Base-by-base conservation (phyloP, 2,113 vertebrate genomes). In the zebrafish (Danio rerio) region DNA sequence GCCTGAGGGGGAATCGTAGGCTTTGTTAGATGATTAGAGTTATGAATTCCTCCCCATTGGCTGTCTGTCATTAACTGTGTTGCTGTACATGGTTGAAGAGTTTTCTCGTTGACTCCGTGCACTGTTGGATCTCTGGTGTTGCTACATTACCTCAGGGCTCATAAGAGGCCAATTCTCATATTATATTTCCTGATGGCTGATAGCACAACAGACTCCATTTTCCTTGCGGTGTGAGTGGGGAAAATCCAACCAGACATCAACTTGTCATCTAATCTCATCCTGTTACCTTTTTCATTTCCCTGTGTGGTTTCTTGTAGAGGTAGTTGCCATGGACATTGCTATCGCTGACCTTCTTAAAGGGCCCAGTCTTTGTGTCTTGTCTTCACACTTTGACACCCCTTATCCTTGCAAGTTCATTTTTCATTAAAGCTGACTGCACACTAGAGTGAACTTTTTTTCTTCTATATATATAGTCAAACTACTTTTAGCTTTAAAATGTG, bases 221-320 rank as follows among this genome's bases (percentile, higher is more conserved):
- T 47, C 71, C 43, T 53, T n/a, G 42, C 42, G 43, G 47, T 55
- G 56, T 55, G 68, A 71, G 68, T 50, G 85, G 80, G 73, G 73
- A 68, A 72, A 88, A 88, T 86, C 66, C 76, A 86, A 63, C 87
- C 72, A 77, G 79, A 86, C 88, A 78, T 90, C 82, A 85, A 87
- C 75, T 83, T 88, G 83, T 90, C 88, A 87, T 86, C 80, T 85
- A 80, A 84, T 86, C 84, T 87, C 80, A 66, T 80, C 52, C 11
- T 47, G 55, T 40, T 77, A 82, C 50, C 84, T 81, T 77, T 89
- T 75, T 89, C 73, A 88, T 87, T 90, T 88, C 84, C 86, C 69
- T 83, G 66, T 81, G 73, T 79, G 62, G 87, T 76, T 73, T 63
- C 83, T 86, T 65, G 87, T 81, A 88, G 70, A 77, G 45, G 61